Percentiles rank a stretch among this genome's conserved stretches.
Conservation (phyloP, 2,797 vertebrate species). For the Sebastes trivittatus region DNA sequence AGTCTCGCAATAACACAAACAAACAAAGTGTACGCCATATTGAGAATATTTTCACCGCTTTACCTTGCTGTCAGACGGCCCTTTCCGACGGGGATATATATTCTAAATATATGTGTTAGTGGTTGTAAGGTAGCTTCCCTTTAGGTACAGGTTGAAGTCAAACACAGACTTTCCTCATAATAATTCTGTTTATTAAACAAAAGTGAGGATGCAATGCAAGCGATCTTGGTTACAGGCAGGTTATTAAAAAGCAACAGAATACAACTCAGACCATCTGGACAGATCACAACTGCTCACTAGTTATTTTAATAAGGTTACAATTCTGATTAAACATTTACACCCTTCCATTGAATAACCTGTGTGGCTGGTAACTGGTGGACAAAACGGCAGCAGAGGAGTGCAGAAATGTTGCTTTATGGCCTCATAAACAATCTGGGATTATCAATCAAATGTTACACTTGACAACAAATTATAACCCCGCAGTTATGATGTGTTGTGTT, state of each 20-base stretch:
- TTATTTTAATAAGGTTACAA: background rate
- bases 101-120: background rate
- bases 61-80: too few relatives aligned
- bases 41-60: too few relatives aligned
- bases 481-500: background rate
- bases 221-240: constrained; percentile 59
- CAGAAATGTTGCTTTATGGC: background rate
- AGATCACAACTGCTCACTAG: constrained; percentile 10
- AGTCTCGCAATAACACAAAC: too few relatives aligned
- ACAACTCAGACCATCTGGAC: constrained; percentile 28
- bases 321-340: constrained; percentile 12
- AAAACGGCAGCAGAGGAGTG: background rate
- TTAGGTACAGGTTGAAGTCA: background rate
- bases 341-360: background rate
- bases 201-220: constrained; percentile 44
- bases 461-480: background rate
- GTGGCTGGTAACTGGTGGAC: background rate
- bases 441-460: background rate
- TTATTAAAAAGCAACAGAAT: constrained; percentile 60
- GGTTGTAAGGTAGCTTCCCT: background rate
- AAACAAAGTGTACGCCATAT: too few relatives aligned
- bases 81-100: too few relatives aligned
- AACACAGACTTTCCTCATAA: background rate
- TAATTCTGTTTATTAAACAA: constrained; percentile 38
- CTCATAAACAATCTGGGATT: background rate